phyloP scores from a whole-genome alignment of 2,113 vertebrate species.

The Jacana jacana region DNA sequence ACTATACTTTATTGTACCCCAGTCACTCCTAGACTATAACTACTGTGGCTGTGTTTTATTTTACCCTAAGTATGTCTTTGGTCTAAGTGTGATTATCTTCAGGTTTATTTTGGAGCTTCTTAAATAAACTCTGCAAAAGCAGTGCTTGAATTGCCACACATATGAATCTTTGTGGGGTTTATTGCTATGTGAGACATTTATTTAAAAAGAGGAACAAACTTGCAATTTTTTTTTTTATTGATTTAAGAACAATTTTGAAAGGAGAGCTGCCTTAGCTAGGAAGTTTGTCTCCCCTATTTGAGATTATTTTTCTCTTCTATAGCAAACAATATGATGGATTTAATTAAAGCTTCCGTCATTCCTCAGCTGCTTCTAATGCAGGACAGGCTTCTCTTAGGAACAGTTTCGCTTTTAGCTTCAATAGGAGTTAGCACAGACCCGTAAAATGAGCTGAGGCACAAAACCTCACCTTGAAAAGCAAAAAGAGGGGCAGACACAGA shows the following conservation, averaged over 20 bases:
- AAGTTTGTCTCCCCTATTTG: not conserved
- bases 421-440: not conserved
- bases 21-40: conserved; percentile 35
- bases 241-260: not conserved
- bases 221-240: not conserved
- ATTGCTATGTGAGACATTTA: not conserved
- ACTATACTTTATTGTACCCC: conserved; percentile 56
- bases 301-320: not conserved
- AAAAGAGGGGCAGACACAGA: not conserved
- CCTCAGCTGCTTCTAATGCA: not conserved
- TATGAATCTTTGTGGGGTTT: not conserved
- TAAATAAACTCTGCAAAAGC: not conserved
- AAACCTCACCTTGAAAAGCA: not conserved
- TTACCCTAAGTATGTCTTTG: not conserved
- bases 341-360: not conserved
- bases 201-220: not conserved
- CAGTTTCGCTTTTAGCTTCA: not conserved
- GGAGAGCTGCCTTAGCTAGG: not conserved
- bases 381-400: not conserved
- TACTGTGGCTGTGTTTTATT: not conserved
- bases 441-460: not conserved
- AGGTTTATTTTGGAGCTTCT: not conserved
- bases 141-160: not conserved
- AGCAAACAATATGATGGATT: not conserved
- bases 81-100: not conserved